phyloP scores from a whole-genome alignment of 2,113 vertebrate species.

The Hippocampus mohnikei region DNA sequence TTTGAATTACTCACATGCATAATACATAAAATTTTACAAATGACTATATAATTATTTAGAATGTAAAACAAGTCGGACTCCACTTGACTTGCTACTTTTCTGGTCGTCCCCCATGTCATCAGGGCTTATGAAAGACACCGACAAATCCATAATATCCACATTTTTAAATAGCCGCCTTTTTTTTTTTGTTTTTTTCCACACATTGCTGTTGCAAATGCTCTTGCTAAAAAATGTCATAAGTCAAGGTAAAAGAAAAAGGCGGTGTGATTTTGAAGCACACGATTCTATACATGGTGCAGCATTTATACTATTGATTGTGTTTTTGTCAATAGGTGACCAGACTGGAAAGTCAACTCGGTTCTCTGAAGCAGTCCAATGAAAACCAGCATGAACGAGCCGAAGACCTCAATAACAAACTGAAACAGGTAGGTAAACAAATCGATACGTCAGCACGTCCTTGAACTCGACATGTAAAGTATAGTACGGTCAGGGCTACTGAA shows the following conservation, averaged over 20 bases:
- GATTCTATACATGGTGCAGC: neutral
- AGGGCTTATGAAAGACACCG: too few relatives aligned
- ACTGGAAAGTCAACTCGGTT: conserved; percentile 80
- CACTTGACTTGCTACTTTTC: too few relatives aligned
- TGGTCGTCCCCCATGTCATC: too few relatives aligned
- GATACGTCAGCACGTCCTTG: neutral
- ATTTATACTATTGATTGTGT: neutral
- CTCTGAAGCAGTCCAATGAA: conserved; percentile 81
- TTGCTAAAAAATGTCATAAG: neutral
- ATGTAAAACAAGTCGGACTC: too few relatives aligned
- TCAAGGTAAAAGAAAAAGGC: neutral
- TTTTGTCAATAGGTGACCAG: conserved; percentile 73
- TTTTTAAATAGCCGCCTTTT: neutral
- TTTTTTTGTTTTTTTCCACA: too few relatives aligned
- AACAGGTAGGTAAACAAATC: conserved; percentile 75
- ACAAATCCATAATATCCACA: neutral
- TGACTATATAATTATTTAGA: too few relatives aligned
- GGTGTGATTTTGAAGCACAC: too few relatives aligned
- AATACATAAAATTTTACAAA: too few relatives aligned
- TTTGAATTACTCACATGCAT: too few relatives aligned
- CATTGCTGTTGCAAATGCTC: too few relatives aligned
- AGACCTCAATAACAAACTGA: conserved; percentile 86
- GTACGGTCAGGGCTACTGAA: neutral
- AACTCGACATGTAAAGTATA: neutral
- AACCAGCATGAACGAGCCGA: conserved; percentile 83